A percentile compares a stretch with the other conserved stretches of the same genome.
phyloP scores from a whole-genome alignment of 2,888 invertebrate genomes.

The Orthonychiurus folsomi region DNA sequence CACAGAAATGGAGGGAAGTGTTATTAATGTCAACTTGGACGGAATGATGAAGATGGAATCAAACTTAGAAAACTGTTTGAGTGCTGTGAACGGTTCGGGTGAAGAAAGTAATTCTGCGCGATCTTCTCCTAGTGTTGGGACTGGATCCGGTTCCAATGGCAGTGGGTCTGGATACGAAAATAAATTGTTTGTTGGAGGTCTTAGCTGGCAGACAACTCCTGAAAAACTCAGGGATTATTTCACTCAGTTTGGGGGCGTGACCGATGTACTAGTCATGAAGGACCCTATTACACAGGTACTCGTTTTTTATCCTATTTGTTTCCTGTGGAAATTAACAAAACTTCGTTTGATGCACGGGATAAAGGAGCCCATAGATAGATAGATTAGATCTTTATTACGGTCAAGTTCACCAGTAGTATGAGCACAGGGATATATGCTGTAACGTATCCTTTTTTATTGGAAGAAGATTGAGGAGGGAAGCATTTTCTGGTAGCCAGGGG shows the following conservation, averaged over 20 bases:
- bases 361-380: too few species aligned
- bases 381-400: too few species aligned
- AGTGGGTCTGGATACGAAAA: constrained; percentile 39
- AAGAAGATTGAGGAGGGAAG: too few species aligned
- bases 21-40: background rate
- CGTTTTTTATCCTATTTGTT: too few species aligned
- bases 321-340: too few species aligned
- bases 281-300: constrained; percentile 67
- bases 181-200: constrained; percentile 81
- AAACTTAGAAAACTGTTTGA: background rate
- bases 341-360: too few species aligned
- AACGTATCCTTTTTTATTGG: too few species aligned
- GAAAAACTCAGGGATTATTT: constrained; percentile 88
- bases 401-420: too few species aligned
- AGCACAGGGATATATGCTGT: too few species aligned
- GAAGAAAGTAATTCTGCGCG: constrained; percentile 38
- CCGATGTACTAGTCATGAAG: constrained; percentile 88
- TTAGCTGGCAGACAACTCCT: constrained; percentile 87
- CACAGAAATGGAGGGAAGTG: background rate
- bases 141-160: constrained; percentile 33
- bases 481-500: too few species aligned
- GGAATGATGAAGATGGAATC: background rate
- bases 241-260: constrained; percentile 81
- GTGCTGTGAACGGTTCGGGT: constrained; percentile 23
- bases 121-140: constrained; percentile 37